phyloP scores from a whole-genome alignment of 2,113 vertebrate genomes.

The Chroicocephalus ridibundus region DNA sequence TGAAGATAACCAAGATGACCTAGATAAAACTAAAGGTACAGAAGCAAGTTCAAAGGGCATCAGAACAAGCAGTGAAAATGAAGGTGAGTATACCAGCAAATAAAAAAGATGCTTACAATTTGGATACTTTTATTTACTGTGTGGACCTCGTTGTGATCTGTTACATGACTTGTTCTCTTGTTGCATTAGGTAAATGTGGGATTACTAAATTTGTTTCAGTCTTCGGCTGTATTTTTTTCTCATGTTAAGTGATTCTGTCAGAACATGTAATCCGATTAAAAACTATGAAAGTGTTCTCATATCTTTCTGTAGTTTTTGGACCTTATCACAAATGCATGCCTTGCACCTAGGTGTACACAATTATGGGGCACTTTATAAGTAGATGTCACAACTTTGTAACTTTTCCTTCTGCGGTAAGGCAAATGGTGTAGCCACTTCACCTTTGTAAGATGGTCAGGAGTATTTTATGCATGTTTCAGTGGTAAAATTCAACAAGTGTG shows the following conservation, averaged over 20 bases:
- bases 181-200: neutral
- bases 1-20: conserved; percentile 78
- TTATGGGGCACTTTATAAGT: neutral
- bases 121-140: neutral
- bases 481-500: neutral
- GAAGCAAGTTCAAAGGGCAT: conserved; percentile 86
- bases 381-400: neutral
- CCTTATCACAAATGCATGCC: neutral
- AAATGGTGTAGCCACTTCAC: neutral
- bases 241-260: neutral
- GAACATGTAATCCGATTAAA: neutral
- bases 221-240: neutral
- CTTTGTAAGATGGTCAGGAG: neutral
- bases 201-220: neutral
- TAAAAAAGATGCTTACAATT: neutral
- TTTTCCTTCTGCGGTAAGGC: neutral
- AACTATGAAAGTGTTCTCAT: neutral
- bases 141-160: neutral
- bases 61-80: conserved; percentile 89
- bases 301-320: neutral
- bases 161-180: neutral
- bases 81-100: conserved; percentile 81
- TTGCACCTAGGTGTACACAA: neutral
- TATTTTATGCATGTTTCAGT: neutral
- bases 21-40: conserved; percentile 83